Percentiles rank a stretch among this genome's conserved stretches.
phyloP scores from a whole-genome alignment of 2,888 invertebrate species.

The Melangyna quadrimaculata region DNA sequence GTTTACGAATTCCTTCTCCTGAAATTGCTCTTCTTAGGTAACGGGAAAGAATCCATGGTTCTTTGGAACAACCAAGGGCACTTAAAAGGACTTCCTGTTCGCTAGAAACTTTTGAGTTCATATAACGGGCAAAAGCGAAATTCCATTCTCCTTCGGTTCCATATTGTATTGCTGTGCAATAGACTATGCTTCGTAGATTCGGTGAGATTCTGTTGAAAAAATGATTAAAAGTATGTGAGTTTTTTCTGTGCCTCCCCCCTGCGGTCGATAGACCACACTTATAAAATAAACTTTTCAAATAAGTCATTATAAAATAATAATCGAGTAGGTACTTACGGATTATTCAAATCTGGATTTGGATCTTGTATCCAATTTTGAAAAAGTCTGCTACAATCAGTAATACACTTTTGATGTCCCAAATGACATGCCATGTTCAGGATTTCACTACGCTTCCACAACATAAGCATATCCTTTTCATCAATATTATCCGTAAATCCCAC shows the following conservation, averaged over 20 bases:
- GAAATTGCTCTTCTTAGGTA: constrained; percentile 89
- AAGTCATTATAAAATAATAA: neutral
- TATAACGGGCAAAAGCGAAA: constrained; percentile 91
- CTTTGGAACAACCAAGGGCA: constrained; percentile 90
- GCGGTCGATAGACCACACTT: no score
- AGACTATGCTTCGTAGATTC: constrained; percentile 90
- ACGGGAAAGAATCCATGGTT: constrained; percentile 88
- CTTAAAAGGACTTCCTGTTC: constrained; percentile 90
- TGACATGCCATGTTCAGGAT: constrained; percentile 89
- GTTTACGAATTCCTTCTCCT: constrained; percentile 90
- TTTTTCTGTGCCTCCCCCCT: no score
- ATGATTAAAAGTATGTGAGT: neutral
- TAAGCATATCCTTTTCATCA: constrained; percentile 84
- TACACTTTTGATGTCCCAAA: constrained; percentile 88
- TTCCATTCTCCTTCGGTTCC: constrained; percentile 94
- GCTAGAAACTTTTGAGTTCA: constrained; percentile 88
- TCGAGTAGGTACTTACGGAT: constrained; percentile 88
- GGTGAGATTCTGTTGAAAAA: constrained; percentile 87
- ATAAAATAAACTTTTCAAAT: no score
- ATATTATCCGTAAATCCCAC: constrained; percentile 86
- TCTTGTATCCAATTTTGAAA: constrained; percentile 89
- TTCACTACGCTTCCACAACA: constrained; percentile 87
- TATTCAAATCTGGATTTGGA: constrained; percentile 87
- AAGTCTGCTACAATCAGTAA: constrained; percentile 86
- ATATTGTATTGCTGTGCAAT: constrained; percentile 91